Evolutionary conservation across 2,797 vertebrate species (phyloP).

Genomic region (Uromys caudimaculatus): DNA sequence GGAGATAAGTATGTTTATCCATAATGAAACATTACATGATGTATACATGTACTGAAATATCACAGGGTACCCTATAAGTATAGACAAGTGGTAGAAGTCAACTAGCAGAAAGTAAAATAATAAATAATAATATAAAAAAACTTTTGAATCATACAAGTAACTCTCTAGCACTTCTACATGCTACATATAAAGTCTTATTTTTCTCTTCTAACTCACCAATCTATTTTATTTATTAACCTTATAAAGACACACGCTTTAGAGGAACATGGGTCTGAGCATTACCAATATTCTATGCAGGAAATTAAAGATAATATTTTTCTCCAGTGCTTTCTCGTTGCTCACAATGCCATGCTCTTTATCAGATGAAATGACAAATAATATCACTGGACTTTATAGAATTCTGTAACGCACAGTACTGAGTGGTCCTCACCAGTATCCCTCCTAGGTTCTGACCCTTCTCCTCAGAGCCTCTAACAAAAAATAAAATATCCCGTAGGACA

Average conservation of each 20-base stretch:
- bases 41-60: neutral
- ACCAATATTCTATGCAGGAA: neutral
- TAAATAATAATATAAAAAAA: neutral
- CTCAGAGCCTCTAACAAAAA: neutral
- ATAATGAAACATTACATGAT: neutral
- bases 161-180: neutral
- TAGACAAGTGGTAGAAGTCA: neutral
- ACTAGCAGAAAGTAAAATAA: neutral
- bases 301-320: neutral
- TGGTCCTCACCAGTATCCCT: neutral
- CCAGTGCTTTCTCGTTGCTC: neutral
- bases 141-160: conserved; percentile 17
- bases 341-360: neutral
- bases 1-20: neutral
- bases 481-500: no score
- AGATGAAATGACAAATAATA: neutral
- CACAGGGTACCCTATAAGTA: neutral
- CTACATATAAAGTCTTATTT: neutral
- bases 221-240: neutral
- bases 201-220: neutral
- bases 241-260: neutral
- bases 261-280: neutral
- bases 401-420: neutral
- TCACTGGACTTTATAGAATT: neutral
- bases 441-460: neutral